A percentile compares a stretch with the other conserved stretches of the same genome.
These are phyloP conservation scores for Eurosta solidaginis DNA, from an alignment of 1,140 invertebrate genomes.

Conservation along the genomic window DNA sequence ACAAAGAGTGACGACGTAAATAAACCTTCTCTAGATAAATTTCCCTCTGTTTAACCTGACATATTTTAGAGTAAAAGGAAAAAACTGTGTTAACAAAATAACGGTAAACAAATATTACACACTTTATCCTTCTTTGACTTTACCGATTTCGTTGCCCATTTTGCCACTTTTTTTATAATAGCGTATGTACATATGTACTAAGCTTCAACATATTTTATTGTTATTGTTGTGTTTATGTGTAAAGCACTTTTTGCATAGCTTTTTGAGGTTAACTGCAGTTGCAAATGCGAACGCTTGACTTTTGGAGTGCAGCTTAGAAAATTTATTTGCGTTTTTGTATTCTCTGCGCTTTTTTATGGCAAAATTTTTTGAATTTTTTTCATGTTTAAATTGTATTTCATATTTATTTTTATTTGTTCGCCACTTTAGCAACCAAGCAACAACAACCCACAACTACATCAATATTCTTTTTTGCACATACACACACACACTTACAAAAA, in stretches of 20 bases:
- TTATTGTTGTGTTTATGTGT: constrained; percentile 9
- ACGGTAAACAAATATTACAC: not conserved
- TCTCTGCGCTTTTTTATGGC: not conserved
- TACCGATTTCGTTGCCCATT: not conserved
- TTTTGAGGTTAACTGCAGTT: constrained; percentile 27
- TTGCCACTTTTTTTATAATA: not conserved
- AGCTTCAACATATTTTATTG: not conserved
- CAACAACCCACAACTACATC: not conserved
- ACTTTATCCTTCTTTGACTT: not conserved
- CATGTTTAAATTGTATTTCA: not conserved
- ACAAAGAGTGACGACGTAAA: too few species aligned
- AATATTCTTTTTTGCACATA: too few species aligned
- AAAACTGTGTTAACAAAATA: constrained; percentile 3
- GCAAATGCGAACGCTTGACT: constrained; percentile 21
- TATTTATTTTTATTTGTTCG: not conserved
- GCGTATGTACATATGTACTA: not conserved
- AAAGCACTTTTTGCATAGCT: constrained; percentile 14
- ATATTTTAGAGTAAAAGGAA: not conserved
- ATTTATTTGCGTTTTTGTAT: constrained; percentile 18
- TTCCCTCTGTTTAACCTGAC: too few species aligned
- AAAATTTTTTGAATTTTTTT: too few species aligned
- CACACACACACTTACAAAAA: not conserved
- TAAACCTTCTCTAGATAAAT: too few species aligned
- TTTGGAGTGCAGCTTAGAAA: constrained; percentile 22
- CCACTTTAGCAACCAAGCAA: not conserved